Evolutionary conservation across 2,797 vertebrate species (phyloP), one percentile per base, ranked within the genome.

Genomic region (Fringilla coelebs): DNA sequence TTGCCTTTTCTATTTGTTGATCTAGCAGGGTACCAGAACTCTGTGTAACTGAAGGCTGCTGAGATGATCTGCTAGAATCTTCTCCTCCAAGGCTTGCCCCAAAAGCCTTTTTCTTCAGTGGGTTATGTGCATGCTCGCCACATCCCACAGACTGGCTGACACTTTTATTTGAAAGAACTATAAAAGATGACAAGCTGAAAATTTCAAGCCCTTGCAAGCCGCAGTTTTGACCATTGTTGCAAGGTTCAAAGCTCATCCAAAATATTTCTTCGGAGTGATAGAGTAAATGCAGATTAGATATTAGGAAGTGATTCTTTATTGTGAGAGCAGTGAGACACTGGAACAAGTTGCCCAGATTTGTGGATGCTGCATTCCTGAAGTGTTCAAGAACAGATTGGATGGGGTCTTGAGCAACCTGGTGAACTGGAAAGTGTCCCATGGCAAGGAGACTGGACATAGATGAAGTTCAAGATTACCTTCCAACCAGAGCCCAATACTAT

Each of bases 121-220:
- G 34, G 18, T 48, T 82, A 21, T 20, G 26, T 36, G 13, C 26
- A 52, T 0, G 0, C 15, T 79, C 0, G 0, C 17, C 19, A 24
- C 32, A 55, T 72, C 36, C 46, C 45, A 41, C n/a, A 66, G 61
- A 12, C 14, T 3, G 5, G 21, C 28, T 60, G 43, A 26, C 11
- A 28, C n/a, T 85, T 88, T 32, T 72, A n/a, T 43, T 78, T 78
- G 55, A 22, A 88, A 77, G n/a, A 8, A 4, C 17, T 40, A 1
- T 40, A 38, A 67, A 63, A 70, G 26, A 79, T 26, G 10, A 52
- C 13, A 71, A 63, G 19, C 9, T 83, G 61, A 75, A 83, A 89
- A 75, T 7, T 67, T 32, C 20, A 76, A 67, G 19, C 16, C 34
- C 26, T 34, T 71, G 36, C 29, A 79, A 91, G 34, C 19, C 25